Conservation (phyloP, 2,888 invertebrate species). For the Xanthia icteritia region DNA sequence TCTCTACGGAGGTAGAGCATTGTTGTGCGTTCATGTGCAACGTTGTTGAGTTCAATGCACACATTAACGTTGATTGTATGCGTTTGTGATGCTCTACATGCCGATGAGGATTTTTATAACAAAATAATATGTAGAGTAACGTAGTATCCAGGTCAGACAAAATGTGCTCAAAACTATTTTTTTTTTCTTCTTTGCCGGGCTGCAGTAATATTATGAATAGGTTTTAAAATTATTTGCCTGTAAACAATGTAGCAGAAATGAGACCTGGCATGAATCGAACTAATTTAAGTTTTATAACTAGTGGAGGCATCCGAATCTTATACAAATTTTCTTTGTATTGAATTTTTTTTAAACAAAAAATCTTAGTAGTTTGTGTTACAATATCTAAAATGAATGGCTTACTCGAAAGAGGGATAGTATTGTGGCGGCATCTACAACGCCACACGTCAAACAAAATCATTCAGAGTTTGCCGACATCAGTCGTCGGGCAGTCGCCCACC, state of each 20-base stretch:
- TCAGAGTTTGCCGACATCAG: too few species aligned
- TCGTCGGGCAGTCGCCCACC: too few species aligned
- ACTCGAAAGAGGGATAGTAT: neutral
- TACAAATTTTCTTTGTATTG: neutral
- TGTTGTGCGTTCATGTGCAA: conserved; percentile 65
- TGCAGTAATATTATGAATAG: neutral
- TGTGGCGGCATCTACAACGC: too few species aligned
- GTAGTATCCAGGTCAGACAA: conserved; percentile 2
- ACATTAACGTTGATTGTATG: conserved; percentile 53
- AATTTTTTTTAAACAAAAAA: neutral
- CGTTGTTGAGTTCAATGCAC: conserved; percentile 56
- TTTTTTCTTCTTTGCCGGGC: neutral
- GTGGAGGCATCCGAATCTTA: neutral
- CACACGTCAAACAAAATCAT: too few species aligned
- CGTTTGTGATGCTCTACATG: conserved; percentile 30
- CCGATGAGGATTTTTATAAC: conserved; percentile 1
- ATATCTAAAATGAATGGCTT: neutral
- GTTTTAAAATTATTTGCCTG: neutral
- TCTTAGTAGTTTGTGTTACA: neutral
- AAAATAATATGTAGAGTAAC: neutral
- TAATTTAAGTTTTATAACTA: neutral
- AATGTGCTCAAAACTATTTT: neutral
- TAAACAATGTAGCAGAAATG: neutral
- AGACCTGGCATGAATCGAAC: neutral
- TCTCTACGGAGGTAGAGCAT: conserved; percentile 45